Base-by-base conservation (phyloP, 2,113 vertebrate species). In the Caranx ignobilis region DNA sequence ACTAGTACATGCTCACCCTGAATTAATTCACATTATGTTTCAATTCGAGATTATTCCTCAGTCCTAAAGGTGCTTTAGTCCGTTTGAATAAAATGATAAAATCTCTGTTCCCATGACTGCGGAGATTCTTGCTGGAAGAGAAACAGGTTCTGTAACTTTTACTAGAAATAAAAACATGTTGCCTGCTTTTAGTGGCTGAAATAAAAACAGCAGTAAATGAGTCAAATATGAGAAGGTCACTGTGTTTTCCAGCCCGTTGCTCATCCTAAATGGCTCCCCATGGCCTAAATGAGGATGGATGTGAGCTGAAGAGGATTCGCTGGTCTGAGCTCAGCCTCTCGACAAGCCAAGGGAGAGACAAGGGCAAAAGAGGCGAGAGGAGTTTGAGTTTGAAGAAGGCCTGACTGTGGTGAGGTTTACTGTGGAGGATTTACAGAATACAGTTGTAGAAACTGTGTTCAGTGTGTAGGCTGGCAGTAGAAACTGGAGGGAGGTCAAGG, bases 141-240 rank as follows among this genome's bases (percentile, higher is more conserved):
- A 83, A 50, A 56, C 1, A 13, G 31, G 66, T 70, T 71, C 21
- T 48, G 13, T 60, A 68, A 64, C 68, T 82, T 80, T 59, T 47
- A 31, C 70, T 11, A 34, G 62, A 80, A 81, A 82, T 81, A 48
- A 84, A 85, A 88, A 89, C 69, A 79, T 19, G 37, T 54, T 5
- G 26, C 21, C 45, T 2, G 0, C 52, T 83, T 82, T 85, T 70
- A 85, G 75, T 50, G 79, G 48, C 68, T 48, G 47, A 52, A 85
- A 85, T 75, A 82, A 87, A 91, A 90, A 87, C 70, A 82, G 73
- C 69, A 83, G 72, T 83, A 88, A 88, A 90, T 86, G 85, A 88
- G 85, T 91, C 74, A 87, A 84, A 89, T 82, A 87, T 88, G 62
- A 92, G 91, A 92, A 93, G 92, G 91, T 91, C 90, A 91, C 84